Conservation (phyloP, 1,140 invertebrate species). For the Trichoplusia ni region DNA sequence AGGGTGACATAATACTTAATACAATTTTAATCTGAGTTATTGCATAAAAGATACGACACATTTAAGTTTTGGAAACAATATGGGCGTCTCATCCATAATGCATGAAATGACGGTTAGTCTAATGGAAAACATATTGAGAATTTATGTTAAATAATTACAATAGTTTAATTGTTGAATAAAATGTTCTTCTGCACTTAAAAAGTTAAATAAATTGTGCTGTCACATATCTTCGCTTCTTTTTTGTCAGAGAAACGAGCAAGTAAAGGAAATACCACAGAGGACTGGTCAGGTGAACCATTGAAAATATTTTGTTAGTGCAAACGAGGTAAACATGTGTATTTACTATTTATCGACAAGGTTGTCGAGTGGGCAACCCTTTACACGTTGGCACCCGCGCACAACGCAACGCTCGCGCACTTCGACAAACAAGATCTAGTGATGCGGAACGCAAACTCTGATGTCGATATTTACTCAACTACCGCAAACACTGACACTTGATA, state of each 20-base stretch:
- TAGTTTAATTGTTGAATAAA: constrained; percentile 57
- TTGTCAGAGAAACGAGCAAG: neutral
- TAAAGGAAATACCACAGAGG: constrained; percentile 25
- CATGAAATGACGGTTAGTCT: constrained; percentile 44
- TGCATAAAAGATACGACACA: constrained; percentile 63
- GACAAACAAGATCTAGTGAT: constrained; percentile 78
- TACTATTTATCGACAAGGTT: constrained; percentile 70
- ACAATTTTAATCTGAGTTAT: constrained; percentile 72
- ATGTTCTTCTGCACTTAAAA: constrained; percentile 36
- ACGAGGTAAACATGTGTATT: constrained; percentile 63
- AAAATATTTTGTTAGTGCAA: constrained; percentile 71
- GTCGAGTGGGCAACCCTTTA: constrained; percentile 75
- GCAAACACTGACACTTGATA: constrained; percentile 75
- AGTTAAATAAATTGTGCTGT: constrained; percentile 17
- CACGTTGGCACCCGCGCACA: constrained; percentile 57
- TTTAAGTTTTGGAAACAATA: constrained; percentile 72
- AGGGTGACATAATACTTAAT: constrained; percentile 73
- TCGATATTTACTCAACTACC: constrained; percentile 75
- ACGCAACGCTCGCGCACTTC: constrained; percentile 51
- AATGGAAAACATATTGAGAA: constrained; percentile 62
- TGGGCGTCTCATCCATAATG: constrained; percentile 64
- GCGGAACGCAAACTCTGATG: constrained; percentile 78
- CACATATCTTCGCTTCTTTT: constrained; percentile 1
- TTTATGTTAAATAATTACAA: constrained; percentile 61
- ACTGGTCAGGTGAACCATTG: constrained; percentile 56